Conservation (phyloP, 2,797 vertebrate genomes). For the Dromococcyx pavoninus region DNA sequence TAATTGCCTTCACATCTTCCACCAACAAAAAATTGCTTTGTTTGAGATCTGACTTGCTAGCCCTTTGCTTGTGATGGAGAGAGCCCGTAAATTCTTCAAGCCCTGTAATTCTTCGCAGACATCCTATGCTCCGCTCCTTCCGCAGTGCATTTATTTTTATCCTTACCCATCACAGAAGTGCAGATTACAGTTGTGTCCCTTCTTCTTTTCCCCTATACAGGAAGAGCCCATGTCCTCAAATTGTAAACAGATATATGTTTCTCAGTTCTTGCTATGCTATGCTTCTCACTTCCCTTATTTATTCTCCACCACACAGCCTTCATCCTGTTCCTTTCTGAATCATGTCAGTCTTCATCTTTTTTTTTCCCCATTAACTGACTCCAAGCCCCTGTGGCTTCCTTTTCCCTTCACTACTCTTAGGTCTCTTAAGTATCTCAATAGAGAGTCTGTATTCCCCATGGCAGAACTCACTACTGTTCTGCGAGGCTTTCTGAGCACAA, state of each 20-base stretch:
- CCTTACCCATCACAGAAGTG: background rate
- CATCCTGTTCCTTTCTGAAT: background rate
- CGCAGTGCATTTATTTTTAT: background rate
- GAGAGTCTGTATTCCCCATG: background rate
- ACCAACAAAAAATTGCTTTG: no score
- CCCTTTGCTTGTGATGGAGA: background rate
- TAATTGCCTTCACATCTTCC: no score
- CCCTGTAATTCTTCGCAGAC: background rate
- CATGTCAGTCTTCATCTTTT: background rate
- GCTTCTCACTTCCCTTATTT: background rate
- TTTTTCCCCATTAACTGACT: background rate
- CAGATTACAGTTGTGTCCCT: background rate
- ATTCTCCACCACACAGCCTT: background rate
- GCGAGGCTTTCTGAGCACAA: background rate
- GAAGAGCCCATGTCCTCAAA: background rate
- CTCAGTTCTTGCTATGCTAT: background rate
- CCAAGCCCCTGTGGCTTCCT: background rate
- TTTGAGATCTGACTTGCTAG: no score
- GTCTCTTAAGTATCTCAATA: background rate
- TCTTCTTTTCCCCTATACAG: background rate
- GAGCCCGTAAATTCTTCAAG: background rate
- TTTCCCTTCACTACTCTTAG: rapidly evolving
- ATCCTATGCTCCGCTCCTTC: background rate
- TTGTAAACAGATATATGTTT: background rate
- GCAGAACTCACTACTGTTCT: background rate